These are phyloP conservation scores for Dipus sagitta DNA, from an alignment of 2,797 vertebrate genomes.

Conservation along the genomic window DNA sequence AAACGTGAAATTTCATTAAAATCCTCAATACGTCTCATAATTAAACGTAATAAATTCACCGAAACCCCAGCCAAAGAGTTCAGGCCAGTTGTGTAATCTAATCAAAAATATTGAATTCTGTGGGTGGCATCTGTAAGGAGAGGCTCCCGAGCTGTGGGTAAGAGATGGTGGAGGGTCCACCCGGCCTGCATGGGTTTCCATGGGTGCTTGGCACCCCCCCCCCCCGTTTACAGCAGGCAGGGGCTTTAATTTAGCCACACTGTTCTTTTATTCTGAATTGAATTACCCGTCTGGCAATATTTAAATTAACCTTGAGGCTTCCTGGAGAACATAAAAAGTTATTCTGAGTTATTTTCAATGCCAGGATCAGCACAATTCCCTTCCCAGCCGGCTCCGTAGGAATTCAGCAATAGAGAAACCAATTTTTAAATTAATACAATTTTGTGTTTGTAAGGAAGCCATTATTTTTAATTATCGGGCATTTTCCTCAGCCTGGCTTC, in stretches of 20 bases:
- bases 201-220: slow-evolving; percentile 71
- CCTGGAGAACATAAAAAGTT: slow-evolving; percentile 87
- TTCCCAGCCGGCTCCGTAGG: slow-evolving; percentile 83
- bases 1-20: slow-evolving; percentile 65
- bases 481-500: slow-evolving; percentile 86
- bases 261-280: slow-evolving; percentile 86
- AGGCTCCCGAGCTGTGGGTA: slow-evolving; percentile 72
- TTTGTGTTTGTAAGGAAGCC: slow-evolving; percentile 88
- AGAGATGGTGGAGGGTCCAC: slow-evolving; percentile 73
- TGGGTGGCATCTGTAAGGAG: slow-evolving; percentile 79
- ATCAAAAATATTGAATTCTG: slow-evolving; percentile 83
- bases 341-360: slow-evolving; percentile 87
- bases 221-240: slow-evolving; percentile 78
- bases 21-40: slow-evolving; percentile 50
- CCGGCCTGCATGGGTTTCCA: slow-evolving; percentile 64
- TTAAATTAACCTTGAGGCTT: slow-evolving; percentile 89
- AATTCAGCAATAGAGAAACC: slow-evolving; percentile 85
- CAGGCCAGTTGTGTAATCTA: slow-evolving; percentile 79
- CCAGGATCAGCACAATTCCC: slow-evolving; percentile 86
- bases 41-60: slow-evolving; percentile 77
- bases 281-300: slow-evolving; percentile 88
- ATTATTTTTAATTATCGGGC: slow-evolving; percentile 89
- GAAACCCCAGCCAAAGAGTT: slow-evolving; percentile 76
- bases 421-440: slow-evolving; percentile 87
- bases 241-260: slow-evolving; percentile 85